Evolutionary conservation across 2,113 vertebrate species (phyloP).

Genomic region (Meleagris gallopavo): DNA sequence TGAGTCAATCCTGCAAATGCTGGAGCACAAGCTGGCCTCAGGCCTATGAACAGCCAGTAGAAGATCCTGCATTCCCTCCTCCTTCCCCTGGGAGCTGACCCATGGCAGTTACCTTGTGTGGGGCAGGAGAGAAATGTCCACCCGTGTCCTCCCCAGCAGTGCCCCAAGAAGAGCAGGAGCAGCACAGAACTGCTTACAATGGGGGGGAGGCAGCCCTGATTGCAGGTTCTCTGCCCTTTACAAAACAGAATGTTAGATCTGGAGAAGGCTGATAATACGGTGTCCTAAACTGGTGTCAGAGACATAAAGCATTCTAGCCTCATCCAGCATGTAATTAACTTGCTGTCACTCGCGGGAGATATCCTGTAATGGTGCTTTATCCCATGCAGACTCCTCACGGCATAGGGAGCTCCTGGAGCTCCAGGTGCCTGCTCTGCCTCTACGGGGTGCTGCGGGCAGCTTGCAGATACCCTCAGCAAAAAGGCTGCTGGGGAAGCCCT

Average conservation of each 20-base stretch:
- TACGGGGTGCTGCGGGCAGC: neutral
- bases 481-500: neutral
- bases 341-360: constrained; percentile 3
- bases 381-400: neutral
- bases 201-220: neutral
- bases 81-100: neutral
- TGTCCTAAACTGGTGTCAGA: constrained; percentile 7
- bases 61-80: neutral
- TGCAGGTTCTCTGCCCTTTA: constrained; percentile 2
- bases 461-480: neutral
- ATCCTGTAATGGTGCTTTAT: neutral
- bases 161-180: neutral
- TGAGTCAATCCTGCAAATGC: neutral
- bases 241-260: neutral
- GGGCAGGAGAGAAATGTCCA: neutral
- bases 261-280: neutral
- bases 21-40: neutral
- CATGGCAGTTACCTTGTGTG: neutral
- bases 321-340: constrained; percentile 56
- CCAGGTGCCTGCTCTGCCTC: neutral
- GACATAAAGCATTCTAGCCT: constrained; percentile 7
- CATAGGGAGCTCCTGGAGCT: neutral
- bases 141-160: neutral
- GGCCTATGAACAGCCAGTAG: neutral
- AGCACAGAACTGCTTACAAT: neutral